Percentiles rank a stretch among this genome's conserved stretches.
phyloP scores from a whole-genome alignment of 1,140 invertebrate species.

The Drosophila parabipectinata region DNA sequence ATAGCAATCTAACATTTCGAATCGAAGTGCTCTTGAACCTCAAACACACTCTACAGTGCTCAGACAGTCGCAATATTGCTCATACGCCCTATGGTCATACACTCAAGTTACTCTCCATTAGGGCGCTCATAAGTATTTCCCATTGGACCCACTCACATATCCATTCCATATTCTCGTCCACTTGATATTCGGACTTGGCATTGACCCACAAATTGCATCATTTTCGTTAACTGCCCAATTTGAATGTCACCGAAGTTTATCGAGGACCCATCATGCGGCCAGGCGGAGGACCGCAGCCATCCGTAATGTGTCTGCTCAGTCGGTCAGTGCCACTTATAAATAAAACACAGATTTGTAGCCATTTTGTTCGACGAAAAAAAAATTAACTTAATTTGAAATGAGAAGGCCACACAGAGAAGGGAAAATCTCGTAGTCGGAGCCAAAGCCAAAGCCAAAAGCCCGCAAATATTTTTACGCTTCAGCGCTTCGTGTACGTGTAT shows the following conservation, averaged over 20 bases:
- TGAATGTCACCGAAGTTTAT: slow-evolving; percentile 55
- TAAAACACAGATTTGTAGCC: slow-evolving; percentile 68
- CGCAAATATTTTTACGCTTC: slow-evolving; percentile 68
- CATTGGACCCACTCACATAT: slow-evolving; percentile 34
- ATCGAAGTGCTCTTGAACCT: not conserved
- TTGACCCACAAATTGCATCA: slow-evolving; percentile 66
- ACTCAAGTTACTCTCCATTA: slow-evolving; percentile 18
- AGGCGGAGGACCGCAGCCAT: slow-evolving; percentile 16
- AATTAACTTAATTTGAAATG: slow-evolving; percentile 67
- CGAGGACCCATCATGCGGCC: slow-evolving; percentile 32
- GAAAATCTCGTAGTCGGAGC: slow-evolving; percentile 24
- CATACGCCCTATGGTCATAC: slow-evolving; percentile 23
- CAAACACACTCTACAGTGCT: not conserved
- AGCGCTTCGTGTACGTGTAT: slow-evolving; percentile 36
- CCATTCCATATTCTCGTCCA: slow-evolving; percentile 33
- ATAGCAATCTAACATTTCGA: not conserved
- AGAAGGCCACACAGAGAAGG: slow-evolving; percentile 4
- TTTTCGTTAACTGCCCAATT: slow-evolving; percentile 62
- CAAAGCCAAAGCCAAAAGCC: slow-evolving; percentile 48
- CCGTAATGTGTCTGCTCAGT: slow-evolving; percentile 52
- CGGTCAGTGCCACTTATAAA: slow-evolving; percentile 55
- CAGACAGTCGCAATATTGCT: not conserved
- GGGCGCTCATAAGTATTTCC: slow-evolving; percentile 29
- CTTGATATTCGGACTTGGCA: slow-evolving; percentile 34
- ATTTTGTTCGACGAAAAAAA: slow-evolving; percentile 43